Evolutionary conservation across 2,797 vertebrate genomes (phyloP), one percentile per base, ranked within the genome.

Genomic region (Enteromius mattozi): DNA sequence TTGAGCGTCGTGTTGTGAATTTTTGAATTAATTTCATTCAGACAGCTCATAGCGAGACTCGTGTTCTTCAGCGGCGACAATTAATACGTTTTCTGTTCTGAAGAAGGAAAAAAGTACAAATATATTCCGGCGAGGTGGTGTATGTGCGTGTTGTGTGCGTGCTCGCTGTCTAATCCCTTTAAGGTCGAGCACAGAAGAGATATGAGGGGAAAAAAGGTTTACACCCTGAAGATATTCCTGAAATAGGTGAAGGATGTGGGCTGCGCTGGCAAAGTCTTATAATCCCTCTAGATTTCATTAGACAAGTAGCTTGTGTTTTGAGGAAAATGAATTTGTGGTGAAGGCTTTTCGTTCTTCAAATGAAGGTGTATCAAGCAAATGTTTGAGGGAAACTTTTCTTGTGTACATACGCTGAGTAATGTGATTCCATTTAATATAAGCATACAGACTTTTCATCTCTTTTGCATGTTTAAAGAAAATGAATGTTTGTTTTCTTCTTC

Each of bases 221-320:
- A 81, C 81, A 83, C 83, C 87, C 83, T 77, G 76, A 51, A 86
- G 84, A 87, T 83, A 86, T 85, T 88, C 85, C 87, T 87, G 84
- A 88, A 88, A 90, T 88, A 88, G 87, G 86, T 87, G 88, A 86
- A 86, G 81, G 75, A 86, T 85, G 88, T 87, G 84, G 86, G 88
- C 80, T 82, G 76, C 54, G 68, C 78, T 85, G 84, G 79, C 79
- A 83, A 82, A 87, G 86, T 81, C 80, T 70, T 86, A 79, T 90
- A 90, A 91, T 90, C 90, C 89, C 89, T 82, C 82, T 71, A 88
- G 88, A 84, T 87, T 89, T 89, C 89, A 89, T 89, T 89, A 90
- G 78, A 90, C 89, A 89, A 87, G 89, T 85, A 88, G 90, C 75
- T 87, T 87, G 81, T 86, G 82, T 86, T 89, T 85, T 84, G 77